Evolutionary conservation across 2,888 invertebrate species (phyloP).

Genomic region (Aethes cnicana): DNA sequence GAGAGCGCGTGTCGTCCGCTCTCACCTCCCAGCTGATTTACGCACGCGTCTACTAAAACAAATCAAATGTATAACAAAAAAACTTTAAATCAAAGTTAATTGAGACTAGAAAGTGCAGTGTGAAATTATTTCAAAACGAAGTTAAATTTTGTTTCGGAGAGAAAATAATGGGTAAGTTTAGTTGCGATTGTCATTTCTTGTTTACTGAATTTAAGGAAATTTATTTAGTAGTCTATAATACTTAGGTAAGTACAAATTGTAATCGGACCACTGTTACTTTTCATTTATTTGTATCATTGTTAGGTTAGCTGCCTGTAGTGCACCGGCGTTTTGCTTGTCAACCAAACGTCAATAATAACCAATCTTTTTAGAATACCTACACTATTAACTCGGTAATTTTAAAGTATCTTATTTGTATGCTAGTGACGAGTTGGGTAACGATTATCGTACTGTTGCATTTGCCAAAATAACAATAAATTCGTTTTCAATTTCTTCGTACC

Average conservation of each 20-base stretch:
- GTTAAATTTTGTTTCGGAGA: constrained; percentile 44
- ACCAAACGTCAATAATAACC: constrained; percentile 4
- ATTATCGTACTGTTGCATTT: no score
- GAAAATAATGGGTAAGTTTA: constrained; percentile 58
- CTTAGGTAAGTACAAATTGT: no score
- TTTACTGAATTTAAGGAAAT: no score
- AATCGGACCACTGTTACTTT: neutral
- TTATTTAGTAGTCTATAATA: no score
- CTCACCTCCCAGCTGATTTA: constrained; percentile 54
- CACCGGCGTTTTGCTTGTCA: constrained; percentile 6
- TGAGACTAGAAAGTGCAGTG: constrained; percentile 50
- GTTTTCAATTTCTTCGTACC: no score
- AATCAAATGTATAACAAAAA: constrained; percentile 35
- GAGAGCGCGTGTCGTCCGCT: constrained; percentile 47
- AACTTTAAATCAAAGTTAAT: constrained; percentile 23
- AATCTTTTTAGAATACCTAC: no score
- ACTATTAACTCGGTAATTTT: no score
- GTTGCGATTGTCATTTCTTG: constrained; percentile 39
- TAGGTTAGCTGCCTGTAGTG: neutral
- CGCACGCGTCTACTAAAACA: constrained; percentile 61
- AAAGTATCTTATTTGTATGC: no score
- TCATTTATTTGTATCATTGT: neutral
- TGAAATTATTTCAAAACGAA: constrained; percentile 34
- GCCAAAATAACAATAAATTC: no score
- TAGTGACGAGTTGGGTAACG: no score